Evolutionary conservation across 1,140 invertebrate genomes (phyloP).

Genomic region (Neelides sp.): DNA sequence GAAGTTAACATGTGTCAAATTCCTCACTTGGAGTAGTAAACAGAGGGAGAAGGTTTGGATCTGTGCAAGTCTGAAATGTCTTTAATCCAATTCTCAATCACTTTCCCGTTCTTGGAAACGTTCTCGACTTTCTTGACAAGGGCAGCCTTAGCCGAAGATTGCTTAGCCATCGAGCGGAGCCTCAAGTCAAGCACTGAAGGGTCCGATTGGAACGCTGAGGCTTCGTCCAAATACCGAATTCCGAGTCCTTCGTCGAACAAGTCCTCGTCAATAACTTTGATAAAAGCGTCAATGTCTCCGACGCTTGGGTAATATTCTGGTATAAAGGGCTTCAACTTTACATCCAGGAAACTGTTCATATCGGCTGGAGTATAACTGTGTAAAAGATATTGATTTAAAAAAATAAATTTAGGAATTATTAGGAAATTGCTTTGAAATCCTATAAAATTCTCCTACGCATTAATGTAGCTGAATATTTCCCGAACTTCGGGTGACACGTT

Average conservation of each 20-base stretch:
- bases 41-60: constrained; percentile 68
- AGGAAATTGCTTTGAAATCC: not conserved
- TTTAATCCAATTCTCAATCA: constrained; percentile 86
- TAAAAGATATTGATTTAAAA: constrained; percentile 15
- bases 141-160: constrained; percentile 41
- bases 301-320: constrained; percentile 95
- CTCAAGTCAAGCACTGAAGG: constrained; percentile 86
- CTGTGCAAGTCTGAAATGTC: constrained; percentile 78
- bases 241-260: constrained; percentile 58
- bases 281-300: constrained; percentile 94
- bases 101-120: constrained; percentile 70
- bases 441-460: constrained; percentile 62
- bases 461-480: constrained; percentile 85
- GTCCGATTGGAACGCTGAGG: constrained; percentile 85
- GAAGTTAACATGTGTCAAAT: constrained; percentile 4
- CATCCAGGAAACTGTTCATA: constrained; percentile 76
- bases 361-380: constrained; percentile 62
- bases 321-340: constrained; percentile 84
- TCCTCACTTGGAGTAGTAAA: constrained; percentile 62
- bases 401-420: not conserved
- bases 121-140: constrained; percentile 73
- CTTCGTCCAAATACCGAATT: constrained; percentile 82
- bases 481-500: constrained; percentile 71
- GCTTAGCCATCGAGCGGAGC: constrained; percentile 68
- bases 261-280: constrained; percentile 71